These are phyloP conservation scores for Columba guinea DNA, from an alignment of 2,797 vertebrate genomes.

Conservation along the genomic window DNA sequence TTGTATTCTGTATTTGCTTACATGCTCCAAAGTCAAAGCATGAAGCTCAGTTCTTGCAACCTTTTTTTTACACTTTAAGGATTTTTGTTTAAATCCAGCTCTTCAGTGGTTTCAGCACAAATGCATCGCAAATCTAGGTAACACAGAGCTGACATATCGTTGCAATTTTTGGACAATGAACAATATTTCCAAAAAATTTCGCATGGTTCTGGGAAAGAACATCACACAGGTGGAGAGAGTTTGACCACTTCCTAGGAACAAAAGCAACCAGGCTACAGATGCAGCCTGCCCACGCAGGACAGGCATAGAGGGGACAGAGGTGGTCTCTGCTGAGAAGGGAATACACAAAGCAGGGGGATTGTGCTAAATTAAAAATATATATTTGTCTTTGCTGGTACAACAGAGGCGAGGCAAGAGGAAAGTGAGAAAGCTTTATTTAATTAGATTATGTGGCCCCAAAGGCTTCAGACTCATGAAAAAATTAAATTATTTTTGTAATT, in stretches of 20 bases:
- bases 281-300: background rate
- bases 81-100: background rate
- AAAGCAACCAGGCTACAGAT: background rate
- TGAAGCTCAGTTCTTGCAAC: background rate
- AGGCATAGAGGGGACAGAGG: background rate
- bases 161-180: background rate
- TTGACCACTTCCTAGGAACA: background rate
- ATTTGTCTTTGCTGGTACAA: constrained; percentile 47
- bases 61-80: background rate
- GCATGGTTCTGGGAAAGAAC: background rate
- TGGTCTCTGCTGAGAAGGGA: background rate
- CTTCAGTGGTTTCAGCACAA: background rate
- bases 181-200: background rate
- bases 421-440: constrained; percentile 59
- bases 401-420: constrained; percentile 17
- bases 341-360: background rate
- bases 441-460: constrained; percentile 65
- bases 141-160: background rate
- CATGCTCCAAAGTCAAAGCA: background rate
- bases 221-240: background rate
- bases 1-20: background rate
- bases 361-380: constrained; percentile 45
- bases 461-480: constrained; percentile 48
- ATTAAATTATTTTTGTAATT: constrained; percentile 57
- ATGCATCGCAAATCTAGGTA: background rate